Evolutionary conservation across 1,140 invertebrate genomes (phyloP).

Genomic region (Goniozus legneri): DNA sequence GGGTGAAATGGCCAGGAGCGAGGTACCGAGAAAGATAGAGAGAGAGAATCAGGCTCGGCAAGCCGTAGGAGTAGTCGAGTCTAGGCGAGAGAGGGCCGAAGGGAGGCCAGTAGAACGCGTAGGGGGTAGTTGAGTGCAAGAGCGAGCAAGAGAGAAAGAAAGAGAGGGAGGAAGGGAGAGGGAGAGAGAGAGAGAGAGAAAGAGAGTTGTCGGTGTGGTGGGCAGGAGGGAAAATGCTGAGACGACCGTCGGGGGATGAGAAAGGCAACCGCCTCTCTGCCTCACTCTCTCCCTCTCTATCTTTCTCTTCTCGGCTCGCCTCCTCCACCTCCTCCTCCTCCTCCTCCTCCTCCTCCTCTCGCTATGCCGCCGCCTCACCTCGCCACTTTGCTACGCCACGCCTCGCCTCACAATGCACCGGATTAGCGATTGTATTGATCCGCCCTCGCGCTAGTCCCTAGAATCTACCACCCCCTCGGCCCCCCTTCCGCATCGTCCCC

Average conservation of each 20-base stretch:
- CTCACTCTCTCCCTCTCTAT: slow-evolving; percentile 3
- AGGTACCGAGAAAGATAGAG: slow-evolving; percentile 14
- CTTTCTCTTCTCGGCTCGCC: slow-evolving; percentile 27
- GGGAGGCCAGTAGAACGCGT: background rate
- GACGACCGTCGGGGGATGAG: slow-evolving; percentile 13
- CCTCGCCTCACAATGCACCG: slow-evolving; percentile 51
- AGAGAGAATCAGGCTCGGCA: slow-evolving; percentile 26
- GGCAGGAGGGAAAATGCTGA: slow-evolving; percentile 1
- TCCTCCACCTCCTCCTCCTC: slow-evolving; percentile 30
- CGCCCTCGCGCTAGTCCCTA: slow-evolving; percentile 52
- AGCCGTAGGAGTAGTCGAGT: too few species aligned
- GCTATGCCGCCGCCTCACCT: slow-evolving; percentile 24
- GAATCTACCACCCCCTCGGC: too few species aligned
- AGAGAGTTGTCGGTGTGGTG: slow-evolving; percentile 16
- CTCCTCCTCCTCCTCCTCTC: slow-evolving; percentile 3
- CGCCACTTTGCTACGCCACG: slow-evolving; percentile 50
- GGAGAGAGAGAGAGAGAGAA: slow-evolving; percentile 15
- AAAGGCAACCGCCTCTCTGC: slow-evolving; percentile 33
- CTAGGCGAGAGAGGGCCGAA: slow-evolving; percentile 21
- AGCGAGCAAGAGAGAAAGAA: slow-evolving; percentile 14
- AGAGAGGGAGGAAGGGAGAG: slow-evolving; percentile 20
- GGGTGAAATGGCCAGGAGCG: slow-evolving; percentile 25
- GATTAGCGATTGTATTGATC: slow-evolving; percentile 56
- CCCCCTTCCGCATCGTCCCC: slow-evolving; percentile 23
- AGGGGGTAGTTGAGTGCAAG: slow-evolving; percentile 24